Base-by-base conservation (phyloP, 2,888 invertebrate genomes). In the Stenotaenia linearis region DNA sequence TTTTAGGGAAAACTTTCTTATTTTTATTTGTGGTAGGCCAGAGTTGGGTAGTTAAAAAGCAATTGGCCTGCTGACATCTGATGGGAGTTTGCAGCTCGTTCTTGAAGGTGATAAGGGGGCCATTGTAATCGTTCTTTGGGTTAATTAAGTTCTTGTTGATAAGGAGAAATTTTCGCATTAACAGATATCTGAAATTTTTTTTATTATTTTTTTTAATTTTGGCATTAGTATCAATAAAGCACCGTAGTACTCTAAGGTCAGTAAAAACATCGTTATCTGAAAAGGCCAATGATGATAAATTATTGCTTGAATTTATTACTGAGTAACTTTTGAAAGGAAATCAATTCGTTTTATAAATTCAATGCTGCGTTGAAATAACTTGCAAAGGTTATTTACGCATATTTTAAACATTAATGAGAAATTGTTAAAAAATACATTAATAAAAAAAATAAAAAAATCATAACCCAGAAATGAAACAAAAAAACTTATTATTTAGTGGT, bases 11-110 rank as follows among this genome's bases (percentile, higher is more conserved):
- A 69, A 69, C 25, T 69, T 69, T 69, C 69, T 69, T 69, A 69
- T 69, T 69, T 69, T 28, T 69, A 28, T 69, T 69, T 69, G 69
- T 28, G 69, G 69, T 69, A 69, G 69, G 69, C 69, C 69, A 69
- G 25, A 69, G 69, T 69, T 69, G 69, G 69, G 69, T 25, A 69
- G 69, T 69, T 69, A 69, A 69, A 69, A 69, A 69, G 69, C 69
- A 69, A 69, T 69, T 69, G 69, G 28, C 69, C 69, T 69, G 69
- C 69, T 69, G 69, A 69, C 69, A 69, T 69, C 69, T 69, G 69
- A 69, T 28, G 69, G 25, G 69, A 69, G 69, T 69, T 69, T 69
- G 69, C 69, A 69, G 69, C 69, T 69, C 69, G 69, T 69, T 69
- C 69, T 23, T 69, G 69, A 69, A 69, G 69, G 69, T 69, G 69